A percentile compares a stretch with the other conserved stretches of the same genome.
phyloP scores from a whole-genome alignment of 2,888 invertebrate species.

The Orgyia antiqua region DNA sequence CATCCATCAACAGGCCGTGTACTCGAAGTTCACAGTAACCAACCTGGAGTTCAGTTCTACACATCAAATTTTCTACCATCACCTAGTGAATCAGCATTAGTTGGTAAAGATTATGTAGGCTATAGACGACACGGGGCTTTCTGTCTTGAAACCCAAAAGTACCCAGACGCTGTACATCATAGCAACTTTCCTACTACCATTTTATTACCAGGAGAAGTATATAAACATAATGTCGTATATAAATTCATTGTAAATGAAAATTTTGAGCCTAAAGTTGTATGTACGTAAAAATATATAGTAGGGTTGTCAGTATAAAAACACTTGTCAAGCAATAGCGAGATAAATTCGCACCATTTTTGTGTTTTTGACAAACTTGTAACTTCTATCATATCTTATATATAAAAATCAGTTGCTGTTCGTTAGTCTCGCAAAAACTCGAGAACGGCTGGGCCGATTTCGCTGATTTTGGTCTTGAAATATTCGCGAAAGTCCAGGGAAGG shows the following conservation, averaged over 20 bases:
- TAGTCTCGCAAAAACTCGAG: no score
- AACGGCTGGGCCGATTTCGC: no score
- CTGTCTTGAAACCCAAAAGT: constrained; percentile 95
- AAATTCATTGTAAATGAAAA: constrained; percentile 67
- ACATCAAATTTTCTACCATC: constrained; percentile 86
- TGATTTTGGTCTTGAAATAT: no score
- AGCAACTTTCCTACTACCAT: constrained; percentile 84
- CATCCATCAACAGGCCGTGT: constrained; percentile 85
- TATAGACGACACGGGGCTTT: constrained; percentile 89
- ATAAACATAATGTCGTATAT: constrained; percentile 83
- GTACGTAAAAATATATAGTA: constrained; percentile 17
- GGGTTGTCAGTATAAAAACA: no score
- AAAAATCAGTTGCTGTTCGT: no score
- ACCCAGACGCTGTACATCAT: constrained; percentile 92
- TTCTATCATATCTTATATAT: no score
- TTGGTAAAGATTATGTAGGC: constrained; percentile 53
- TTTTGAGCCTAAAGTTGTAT: constrained; percentile 23
- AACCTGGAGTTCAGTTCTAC: constrained; percentile 95
- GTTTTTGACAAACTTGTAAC: no score
- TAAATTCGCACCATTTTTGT: no score
- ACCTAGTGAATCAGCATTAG: constrained; percentile 44
- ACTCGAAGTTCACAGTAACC: constrained; percentile 88
- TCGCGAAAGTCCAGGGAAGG: no score
- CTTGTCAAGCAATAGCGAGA: no score
- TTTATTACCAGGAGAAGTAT: constrained; percentile 82